Base-by-base conservation (phyloP, 2,113 vertebrate genomes). In the Bolborhynchus lineola region DNA sequence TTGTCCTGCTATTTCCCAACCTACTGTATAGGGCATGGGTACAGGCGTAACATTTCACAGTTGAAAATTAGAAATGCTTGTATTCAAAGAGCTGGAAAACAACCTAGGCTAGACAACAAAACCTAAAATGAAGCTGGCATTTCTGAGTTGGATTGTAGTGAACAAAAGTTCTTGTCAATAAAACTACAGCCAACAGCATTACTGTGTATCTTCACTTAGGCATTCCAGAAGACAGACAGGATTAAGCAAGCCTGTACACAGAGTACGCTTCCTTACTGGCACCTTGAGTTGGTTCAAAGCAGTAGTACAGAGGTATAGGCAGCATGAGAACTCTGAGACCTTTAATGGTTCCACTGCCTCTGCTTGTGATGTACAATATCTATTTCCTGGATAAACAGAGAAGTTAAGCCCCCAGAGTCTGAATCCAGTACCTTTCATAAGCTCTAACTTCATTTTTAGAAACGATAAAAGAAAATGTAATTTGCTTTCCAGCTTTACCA, bases 391-490 rank as follows among this genome's bases (percentile, higher is more conserved):
- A 75, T 94, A 96, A 97, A 93, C 37, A 95, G 83, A 95, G 88
- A 84, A 91, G 69, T 89, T 78, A 55, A 26, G 52, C 91, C 96
- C 91, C 95, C 62, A 87, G 96, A 96, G 96, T 65, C 86, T 59
- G 63, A 85, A 93, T 87, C 46, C 88, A 89, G 93, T 76, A 91
- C 81, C 91, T 96, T 96, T 96, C 96, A 96, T 96, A 96, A 97
- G 31, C 74, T 63, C 49, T 97, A 97, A 97, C 88, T 94, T 96
- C 92, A 92, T 97, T 97, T 94, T 89, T 95, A 95, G 92, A 93
- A 96, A 65, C 14, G 8, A 91, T 95, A 95, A 94, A 90, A 96
- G 95, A 95, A 97, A 97, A 96, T 82, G 77, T 25, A 94, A 96
- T 97, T 96, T 96, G 81, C 95, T 96, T 93, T 85, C 80, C 57